These are phyloP conservation scores for Hirtodrosophila histrioides DNA, from an alignment of 2,888 invertebrate species.

Conservation along the genomic window DNA sequence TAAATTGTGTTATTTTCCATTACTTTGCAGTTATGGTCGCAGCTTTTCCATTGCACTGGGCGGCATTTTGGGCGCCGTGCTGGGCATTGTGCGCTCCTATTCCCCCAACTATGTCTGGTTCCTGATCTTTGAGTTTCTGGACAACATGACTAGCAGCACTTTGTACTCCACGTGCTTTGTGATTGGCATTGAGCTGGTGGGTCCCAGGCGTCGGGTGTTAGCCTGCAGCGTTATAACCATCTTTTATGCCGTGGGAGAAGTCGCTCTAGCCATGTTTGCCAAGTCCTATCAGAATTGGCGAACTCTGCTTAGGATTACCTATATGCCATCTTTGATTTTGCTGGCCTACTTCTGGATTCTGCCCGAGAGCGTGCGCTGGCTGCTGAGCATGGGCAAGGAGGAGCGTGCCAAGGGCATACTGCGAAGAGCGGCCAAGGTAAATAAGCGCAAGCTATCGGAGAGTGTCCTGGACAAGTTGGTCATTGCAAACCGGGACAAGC, in stretches of 20 bases:
- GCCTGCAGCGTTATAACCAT: slow-evolving; percentile 89
- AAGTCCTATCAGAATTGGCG: slow-evolving; percentile 89
- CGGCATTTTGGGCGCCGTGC: slow-evolving; percentile 86
- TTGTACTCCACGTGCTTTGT: slow-evolving; percentile 90
- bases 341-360: slow-evolving; percentile 88
- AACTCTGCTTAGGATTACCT: slow-evolving; percentile 87
- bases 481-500: slow-evolving; percentile 74
- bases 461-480: slow-evolving; percentile 84
- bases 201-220: slow-evolving; percentile 89
- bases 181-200: slow-evolving; percentile 90
- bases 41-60: slow-evolving; percentile 86
- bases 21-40: slow-evolving; percentile 85
- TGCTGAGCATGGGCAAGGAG: slow-evolving; percentile 87
- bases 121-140: slow-evolving; percentile 89
- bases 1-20: not conserved
- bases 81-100: slow-evolving; percentile 89
- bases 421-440: slow-evolving; percentile 87
- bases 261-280: slow-evolving; percentile 88
- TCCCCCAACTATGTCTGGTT: slow-evolving; percentile 89
- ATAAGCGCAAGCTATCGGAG: slow-evolving; percentile 86
- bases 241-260: slow-evolving; percentile 89
- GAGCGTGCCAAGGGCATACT: slow-evolving; percentile 87
- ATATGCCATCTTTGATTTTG: slow-evolving; percentile 88
- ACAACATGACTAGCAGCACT: slow-evolving; percentile 89
- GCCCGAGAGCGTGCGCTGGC: slow-evolving; percentile 91